Evolutionary conservation across 2,113 vertebrate species (phyloP), one percentile per base, ranked within the genome.

Genomic region (Centropus unirufus): DNA sequence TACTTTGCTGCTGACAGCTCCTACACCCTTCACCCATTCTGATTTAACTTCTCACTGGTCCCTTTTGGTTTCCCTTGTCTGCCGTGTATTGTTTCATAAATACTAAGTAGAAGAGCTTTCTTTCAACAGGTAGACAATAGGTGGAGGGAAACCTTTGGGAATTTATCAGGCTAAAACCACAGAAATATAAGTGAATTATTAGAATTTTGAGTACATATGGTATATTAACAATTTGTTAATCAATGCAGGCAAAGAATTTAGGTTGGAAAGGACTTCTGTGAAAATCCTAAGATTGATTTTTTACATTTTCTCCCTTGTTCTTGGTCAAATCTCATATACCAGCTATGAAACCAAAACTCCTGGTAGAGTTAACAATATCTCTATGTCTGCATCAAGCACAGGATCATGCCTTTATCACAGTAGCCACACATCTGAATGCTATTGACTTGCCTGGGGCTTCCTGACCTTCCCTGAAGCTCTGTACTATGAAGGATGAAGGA

Each of bases 61-160:
- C 81, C 66, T 94, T 91, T 72, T 44, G n/a, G 68, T 73, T 83
- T 93, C 58, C 59, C 88, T 84, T 93, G 34, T 76, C 95, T 97
- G 64, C 73, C 36, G 19, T 27, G 46, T 30, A 39, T 84, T 67
- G 68, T 87, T 94, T 83, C 46, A 51, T n/a, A 94, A 91, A 74
- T 70, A 84, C 73, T 21, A 39, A 78, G 70, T 44, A 55, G 64
- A 91, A 82, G 76, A 86, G 44, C 54, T 76, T 89, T 26, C 74
- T 93, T 92, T 88, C 75, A 86, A 58, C 39, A 42, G 34, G 29
- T 32, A 93, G 77, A 86, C 20, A 86, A 24, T 63, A 76, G 67
- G 26, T 78, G 34, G 55, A 84, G 76, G 61, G 73, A 75, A 92
- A 83, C 26, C 23, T 64, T 88, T 63, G 77, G 55, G 75, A 95